Percentiles rank a stretch among this genome's conserved stretches.
Evolutionary conservation across 2,797 vertebrate genomes (phyloP).

Genomic region (Neostethus bicornis): DNA sequence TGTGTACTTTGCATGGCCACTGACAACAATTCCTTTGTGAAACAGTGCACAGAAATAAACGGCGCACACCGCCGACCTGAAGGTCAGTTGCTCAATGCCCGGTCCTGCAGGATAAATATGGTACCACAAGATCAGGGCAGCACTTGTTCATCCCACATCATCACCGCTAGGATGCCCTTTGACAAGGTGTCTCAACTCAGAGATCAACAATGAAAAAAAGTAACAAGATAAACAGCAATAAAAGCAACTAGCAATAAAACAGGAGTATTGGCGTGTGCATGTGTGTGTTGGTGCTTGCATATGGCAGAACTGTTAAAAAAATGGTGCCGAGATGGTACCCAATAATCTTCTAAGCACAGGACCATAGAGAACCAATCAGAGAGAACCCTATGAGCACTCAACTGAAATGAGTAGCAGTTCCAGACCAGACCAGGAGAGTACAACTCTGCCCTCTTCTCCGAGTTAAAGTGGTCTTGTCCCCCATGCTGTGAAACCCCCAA

Average conservation of each 20-base stretch:
- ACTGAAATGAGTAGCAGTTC: too few species aligned
- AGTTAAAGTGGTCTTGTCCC: too few species aligned
- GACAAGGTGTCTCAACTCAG: neutral
- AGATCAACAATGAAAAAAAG: neutral
- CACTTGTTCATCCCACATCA: neutral
- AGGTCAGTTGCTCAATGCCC: slow-evolving; percentile 11
- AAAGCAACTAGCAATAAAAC: too few species aligned
- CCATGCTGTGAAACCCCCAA: too few species aligned
- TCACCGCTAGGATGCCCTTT: slow-evolving; percentile 9
- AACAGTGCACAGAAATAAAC: slow-evolving; percentile 7
- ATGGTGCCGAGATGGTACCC: neutral
- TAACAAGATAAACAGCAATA: neutral
- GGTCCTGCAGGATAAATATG: slow-evolving; percentile 1
- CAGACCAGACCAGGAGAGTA: too few species aligned
- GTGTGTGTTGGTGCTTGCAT: too few species aligned
- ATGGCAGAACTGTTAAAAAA: neutral
- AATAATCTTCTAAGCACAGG: neutral
- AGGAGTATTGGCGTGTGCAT: too few species aligned
- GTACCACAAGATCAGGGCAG: slow-evolving; percentile 3
- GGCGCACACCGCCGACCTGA: neutral
- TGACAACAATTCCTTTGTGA: slow-evolving; percentile 1
- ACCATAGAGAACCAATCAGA: too few species aligned
- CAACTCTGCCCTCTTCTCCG: too few species aligned
- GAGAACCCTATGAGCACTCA: too few species aligned
- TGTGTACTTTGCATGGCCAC: neutral